Evolutionary conservation across 2,888 invertebrate species (phyloP).

Genomic region (Parochlus steinenii): DNA sequence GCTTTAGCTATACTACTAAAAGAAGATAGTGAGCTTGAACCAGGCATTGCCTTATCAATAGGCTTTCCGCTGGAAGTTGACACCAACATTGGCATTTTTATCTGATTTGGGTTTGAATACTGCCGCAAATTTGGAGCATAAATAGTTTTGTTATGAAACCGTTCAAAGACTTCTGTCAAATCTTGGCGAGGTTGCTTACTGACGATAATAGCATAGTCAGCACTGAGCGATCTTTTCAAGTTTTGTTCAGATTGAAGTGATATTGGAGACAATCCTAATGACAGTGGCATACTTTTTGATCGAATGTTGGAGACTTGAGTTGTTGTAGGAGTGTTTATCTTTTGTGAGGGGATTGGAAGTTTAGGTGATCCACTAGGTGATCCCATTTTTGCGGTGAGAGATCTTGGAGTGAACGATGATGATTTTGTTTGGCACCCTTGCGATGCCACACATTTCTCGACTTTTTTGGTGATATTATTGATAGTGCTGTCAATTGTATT

Average conservation of each 20-base stretch:
- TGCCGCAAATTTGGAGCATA: too few species aligned
- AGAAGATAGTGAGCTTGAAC: slow-evolving; percentile 1
- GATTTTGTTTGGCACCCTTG: slow-evolving; percentile 4
- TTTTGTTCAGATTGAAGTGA: slow-evolving; percentile 4
- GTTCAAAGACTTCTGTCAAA: too few species aligned
- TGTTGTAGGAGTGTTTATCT: slow-evolving; percentile 14
- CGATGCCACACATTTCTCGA: not conserved
- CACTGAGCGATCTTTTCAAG: slow-evolving; percentile 9
- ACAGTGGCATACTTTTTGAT: slow-evolving; percentile 19
- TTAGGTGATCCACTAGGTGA: slow-evolving; percentile 3
- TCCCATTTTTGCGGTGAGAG: slow-evolving; percentile 11
- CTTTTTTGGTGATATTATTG: slow-evolving; percentile 3
- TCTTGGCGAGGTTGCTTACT: too few species aligned
- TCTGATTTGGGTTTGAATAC: too few species aligned
- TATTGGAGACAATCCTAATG: slow-evolving; percentile 9
- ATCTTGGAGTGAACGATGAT: slow-evolving; percentile 4
- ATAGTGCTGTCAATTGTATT: not conserved
- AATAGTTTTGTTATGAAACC: too few species aligned
- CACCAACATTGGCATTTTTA: slow-evolving; percentile 9
- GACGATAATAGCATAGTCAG: slow-evolving; percentile 6
- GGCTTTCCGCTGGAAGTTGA: slow-evolving; percentile 3
- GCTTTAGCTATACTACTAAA: not conserved
- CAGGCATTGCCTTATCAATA: too few species aligned
- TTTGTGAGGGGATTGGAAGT: slow-evolving; percentile 2
- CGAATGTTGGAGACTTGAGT: slow-evolving; percentile 21